Evolutionary conservation across 2,797 vertebrate species (phyloP), one percentile per base, ranked within the genome.

Genomic region (Intellagama lesueurii): DNA sequence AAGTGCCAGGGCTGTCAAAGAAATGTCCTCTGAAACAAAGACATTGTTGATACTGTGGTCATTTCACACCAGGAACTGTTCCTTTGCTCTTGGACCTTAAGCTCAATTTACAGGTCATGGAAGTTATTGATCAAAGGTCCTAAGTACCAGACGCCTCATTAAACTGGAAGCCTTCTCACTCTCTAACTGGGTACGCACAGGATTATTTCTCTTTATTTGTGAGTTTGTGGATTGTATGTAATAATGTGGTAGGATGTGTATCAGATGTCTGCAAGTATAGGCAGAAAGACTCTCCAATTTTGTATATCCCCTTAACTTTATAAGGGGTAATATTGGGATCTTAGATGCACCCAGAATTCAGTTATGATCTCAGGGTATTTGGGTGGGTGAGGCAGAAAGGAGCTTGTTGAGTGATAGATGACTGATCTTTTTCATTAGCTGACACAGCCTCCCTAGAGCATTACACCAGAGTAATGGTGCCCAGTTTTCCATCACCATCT

Each of bases 331-430:
- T 70, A 78, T 56, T 73, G 16, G 44, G 7, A 78, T 78, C 89
- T 40, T 78, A 72, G 35, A 88, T 32, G 88, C 88, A 90, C 91
- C 89, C 92, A 89, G 70, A 44, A 35, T 5, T 73, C 82, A 85
- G n/a, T 88, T 93, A 91, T 92, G 92, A 87, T 84, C 94, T 94
- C 94, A 68, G 92, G 93, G 91, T 81, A 66, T 80, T 86, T 52
- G 88, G 86, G 68, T 7, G 0, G 8, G 11, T 19, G n/a, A 32
- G 80, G 72, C 14, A 52, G 70, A 89, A 77, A 83, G 47, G 30
- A 80, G 76, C 44, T 69, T 83, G 44, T 40, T 86, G 85, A 24
- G 47, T 86, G 75, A 24, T 24, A 44, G 47, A 60, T 66, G 44
- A 72, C 3, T 60, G 40, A 77, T 47, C 70, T 77, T 3, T 81